phyloP scores from a whole-genome alignment of 2,888 invertebrate genomes.

The Scaptomyza cyrtandrae region DNA sequence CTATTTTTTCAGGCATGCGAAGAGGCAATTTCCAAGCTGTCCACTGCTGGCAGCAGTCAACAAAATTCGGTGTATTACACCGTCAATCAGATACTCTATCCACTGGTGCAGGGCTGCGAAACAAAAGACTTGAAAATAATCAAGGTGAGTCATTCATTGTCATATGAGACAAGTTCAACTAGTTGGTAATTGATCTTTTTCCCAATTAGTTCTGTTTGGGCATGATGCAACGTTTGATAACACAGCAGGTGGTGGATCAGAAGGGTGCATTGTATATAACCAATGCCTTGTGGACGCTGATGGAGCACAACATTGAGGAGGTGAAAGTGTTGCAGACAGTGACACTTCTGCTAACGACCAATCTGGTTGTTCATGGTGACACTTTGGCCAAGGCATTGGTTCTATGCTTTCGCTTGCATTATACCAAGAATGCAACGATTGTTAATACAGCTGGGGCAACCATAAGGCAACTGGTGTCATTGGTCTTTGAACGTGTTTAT shows the following conservation, averaged over 20 bases:
- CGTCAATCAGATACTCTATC: conserved; percentile 97
- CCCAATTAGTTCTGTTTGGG: conserved; percentile 91
- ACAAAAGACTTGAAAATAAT: conserved; percentile 98
- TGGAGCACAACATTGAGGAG: conserved; percentile 97
- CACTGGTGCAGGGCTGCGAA: conserved; percentile 98
- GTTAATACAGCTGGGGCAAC: conserved; percentile 99
- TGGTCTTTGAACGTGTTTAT: conserved; percentile 93
- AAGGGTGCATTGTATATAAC: conserved; percentile 97
- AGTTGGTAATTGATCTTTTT: background rate
- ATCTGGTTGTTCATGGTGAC: conserved; percentile 96
- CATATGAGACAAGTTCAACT: conserved; percentile 1
- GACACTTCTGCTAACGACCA: conserved; percentile 97
- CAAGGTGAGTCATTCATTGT: conserved; percentile 86
- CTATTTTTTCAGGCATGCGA: conserved; percentile 92
- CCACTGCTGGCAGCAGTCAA: conserved; percentile 90
- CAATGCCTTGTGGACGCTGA: conserved; percentile 95
- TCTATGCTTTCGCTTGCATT: conserved; percentile 98
- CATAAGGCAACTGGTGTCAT: conserved; percentile 96
- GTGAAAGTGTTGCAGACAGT: conserved; percentile 98
- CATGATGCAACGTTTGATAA: conserved; percentile 97
- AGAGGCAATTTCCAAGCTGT: conserved; percentile 95
- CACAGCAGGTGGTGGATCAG: conserved; percentile 94
- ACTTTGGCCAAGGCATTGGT: conserved; percentile 96
- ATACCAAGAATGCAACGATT: conserved; percentile 96
- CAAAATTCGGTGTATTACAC: conserved; percentile 94